These are phyloP conservation scores for Selenia dentaria DNA, from an alignment of 2,888 invertebrate species.

Conservation along the genomic window DNA sequence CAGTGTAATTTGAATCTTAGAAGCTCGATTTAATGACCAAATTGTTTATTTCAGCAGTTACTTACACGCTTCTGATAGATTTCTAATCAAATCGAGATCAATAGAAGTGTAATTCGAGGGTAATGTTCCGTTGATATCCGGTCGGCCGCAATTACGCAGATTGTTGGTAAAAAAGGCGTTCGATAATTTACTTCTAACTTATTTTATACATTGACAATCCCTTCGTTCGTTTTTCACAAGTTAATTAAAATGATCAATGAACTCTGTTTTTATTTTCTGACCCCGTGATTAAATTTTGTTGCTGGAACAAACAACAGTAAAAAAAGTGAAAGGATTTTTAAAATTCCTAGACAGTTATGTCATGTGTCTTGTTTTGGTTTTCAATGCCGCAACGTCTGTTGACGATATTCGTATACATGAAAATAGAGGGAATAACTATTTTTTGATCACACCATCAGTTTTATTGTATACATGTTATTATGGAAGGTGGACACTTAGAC, in stretches of 20 bases:
- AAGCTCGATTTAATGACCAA: too few species aligned
- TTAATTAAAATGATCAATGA: conserved; percentile 6
- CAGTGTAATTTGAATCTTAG: too few species aligned
- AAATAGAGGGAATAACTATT: too few species aligned
- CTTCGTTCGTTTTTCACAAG: neutral
- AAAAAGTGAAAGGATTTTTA: conserved; percentile 14
- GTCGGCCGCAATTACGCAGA: conserved; percentile 31
- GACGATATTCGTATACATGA: too few species aligned
- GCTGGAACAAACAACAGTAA: conserved; percentile 2
- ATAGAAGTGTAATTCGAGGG: conserved; percentile 34
- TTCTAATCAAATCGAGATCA: conserved; percentile 36
- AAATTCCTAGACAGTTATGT: conserved; percentile 10
- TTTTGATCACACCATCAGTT: too few species aligned
- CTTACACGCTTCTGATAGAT: too few species aligned
- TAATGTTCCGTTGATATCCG: conserved; percentile 33
- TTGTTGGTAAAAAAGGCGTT: conserved; percentile 34
- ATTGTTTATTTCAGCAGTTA: too few species aligned
- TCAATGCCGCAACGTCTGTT: neutral
- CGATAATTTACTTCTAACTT: conserved; percentile 29
- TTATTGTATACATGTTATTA: too few species aligned
- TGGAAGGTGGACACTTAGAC: too few species aligned
- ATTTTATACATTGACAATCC: neutral
- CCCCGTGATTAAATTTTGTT: conserved; percentile 1
- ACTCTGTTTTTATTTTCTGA: conserved; percentile 1
- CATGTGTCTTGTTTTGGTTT: neutral